Base-by-base conservation (phyloP, 2,888 invertebrate genomes). In the Eilema sororculum region DNA sequence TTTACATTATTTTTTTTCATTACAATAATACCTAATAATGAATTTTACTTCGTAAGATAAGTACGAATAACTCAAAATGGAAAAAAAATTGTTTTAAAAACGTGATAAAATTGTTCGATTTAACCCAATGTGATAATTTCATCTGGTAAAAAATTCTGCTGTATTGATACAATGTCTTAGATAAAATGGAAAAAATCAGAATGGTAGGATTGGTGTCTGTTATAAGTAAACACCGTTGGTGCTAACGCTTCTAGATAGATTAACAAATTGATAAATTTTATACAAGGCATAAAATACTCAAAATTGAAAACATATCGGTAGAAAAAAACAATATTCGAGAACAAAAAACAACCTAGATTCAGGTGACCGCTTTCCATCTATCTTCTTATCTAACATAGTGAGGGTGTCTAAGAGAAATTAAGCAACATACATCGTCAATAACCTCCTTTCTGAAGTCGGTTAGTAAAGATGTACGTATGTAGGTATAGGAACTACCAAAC, bases 201-300 rank as follows among this genome's bases (percentile, higher is more conserved):
- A 57, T 33, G 24, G 57, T 60, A 60, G n/a, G 22, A 62, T 76
- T 65, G 74, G 78, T 80, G 78, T 77, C 75, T 78, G 76, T 70
- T 61, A 69, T 71, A 66, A 58, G 77, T 76, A 75, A 75, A 70
- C 71, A 73, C 77, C 57, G 78, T 78, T 74, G 85, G 85, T 85
- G 85, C 85, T 85, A 83, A 63, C 30, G 69, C 67, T 76, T 76
- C 65, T 82, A 77, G 73, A 72, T 81, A 80, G 80, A 75, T 46
- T 67, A 76, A 75, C 59, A 75, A 80, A 79, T 80, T 71, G 65
- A 24, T 25, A 58, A 24, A 58, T 58, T 13, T 58, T 58, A 58
- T 58, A 37, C 41, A 58, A 63, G 63, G 58, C 28, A 37, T 58
- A 33, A n/a, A 33, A 56, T 65, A 33, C 16, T 10, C 33, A 13